Percentiles rank a stretch among this genome's conserved stretches.
phyloP scores from a whole-genome alignment of 37 sponge, comb jelly and placozoan genomes.

The Agelas oroides region DNA sequence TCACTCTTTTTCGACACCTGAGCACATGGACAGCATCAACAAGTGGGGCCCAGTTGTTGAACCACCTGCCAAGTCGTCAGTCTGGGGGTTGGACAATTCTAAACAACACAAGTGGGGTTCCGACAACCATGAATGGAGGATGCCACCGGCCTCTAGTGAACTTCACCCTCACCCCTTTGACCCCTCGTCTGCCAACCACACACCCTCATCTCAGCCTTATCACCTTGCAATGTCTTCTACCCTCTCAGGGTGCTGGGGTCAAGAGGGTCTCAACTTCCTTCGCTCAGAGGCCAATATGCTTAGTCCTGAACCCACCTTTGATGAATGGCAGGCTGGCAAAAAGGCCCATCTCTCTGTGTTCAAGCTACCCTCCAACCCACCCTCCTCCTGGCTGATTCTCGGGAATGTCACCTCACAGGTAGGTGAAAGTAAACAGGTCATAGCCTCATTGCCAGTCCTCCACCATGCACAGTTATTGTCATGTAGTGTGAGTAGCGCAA shows the following conservation, averaged over 20 bases:
- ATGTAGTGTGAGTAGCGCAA: too few relatives aligned
- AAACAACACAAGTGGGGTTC: neutral
- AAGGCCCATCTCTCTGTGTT: constrained; percentile 56
- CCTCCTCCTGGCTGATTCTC: constrained; percentile 71
- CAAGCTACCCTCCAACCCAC: constrained; percentile 52
- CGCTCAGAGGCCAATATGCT: neutral
- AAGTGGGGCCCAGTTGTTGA: neutral
- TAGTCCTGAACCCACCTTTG: constrained; percentile 58
- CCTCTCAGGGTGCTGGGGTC: constrained; percentile 14
- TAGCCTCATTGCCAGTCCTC: too few relatives aligned
- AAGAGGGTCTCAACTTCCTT: constrained; percentile 5
- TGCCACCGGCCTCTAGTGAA: neutral
- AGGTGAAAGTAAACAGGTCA: too few relatives aligned
- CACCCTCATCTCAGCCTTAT: neutral
- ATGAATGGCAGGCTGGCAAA: constrained; percentile 76
- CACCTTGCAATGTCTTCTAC: neutral
- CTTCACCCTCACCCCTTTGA: too few relatives aligned
- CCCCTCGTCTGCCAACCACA: too few relatives aligned
- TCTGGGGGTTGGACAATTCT: neutral
- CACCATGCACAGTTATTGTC: neutral
- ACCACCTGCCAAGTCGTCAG: neutral
- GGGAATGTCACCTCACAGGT: constrained; percentile 60
- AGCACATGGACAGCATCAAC: neutral
- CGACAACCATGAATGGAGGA: neutral
- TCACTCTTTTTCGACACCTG: neutral